These are phyloP conservation scores for Ceramica pisi DNA, from an alignment of 2,888 invertebrate species.

Conservation along the genomic window DNA sequence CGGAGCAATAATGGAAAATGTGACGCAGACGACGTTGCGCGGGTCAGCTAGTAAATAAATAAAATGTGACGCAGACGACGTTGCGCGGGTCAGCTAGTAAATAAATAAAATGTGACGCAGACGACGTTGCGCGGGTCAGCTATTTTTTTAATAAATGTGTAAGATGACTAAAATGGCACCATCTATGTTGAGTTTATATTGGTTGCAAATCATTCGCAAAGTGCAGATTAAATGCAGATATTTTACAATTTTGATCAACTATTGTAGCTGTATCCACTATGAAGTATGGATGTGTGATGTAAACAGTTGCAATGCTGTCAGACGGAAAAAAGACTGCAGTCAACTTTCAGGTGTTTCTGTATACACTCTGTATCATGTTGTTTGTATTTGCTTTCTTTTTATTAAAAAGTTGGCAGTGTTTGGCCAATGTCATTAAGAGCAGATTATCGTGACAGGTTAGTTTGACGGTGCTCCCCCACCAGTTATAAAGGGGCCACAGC, in stretches of 20 bases:
- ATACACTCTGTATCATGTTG: constrained; percentile 9
- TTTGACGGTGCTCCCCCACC: constrained; percentile 16
- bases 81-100: too few relatives aligned
- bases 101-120: too few relatives aligned
- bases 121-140: too few relatives aligned
- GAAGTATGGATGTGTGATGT: background rate
- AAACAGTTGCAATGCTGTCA: constrained; percentile 9
- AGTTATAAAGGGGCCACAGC: constrained; percentile 21
- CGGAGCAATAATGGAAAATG: too few relatives aligned
- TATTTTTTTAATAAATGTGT: too few relatives aligned
- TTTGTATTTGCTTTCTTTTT: constrained; percentile 39
- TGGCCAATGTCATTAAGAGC: constrained; percentile 1
- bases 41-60: too few relatives aligned
- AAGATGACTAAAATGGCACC: too few relatives aligned
- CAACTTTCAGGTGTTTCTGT: constrained; percentile 9
- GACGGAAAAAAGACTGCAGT: constrained; percentile 2
- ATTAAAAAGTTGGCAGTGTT: constrained; percentile 12
- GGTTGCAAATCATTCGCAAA: constrained; percentile 2
- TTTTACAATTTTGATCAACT: constrained; percentile 2
- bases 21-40: too few relatives aligned
- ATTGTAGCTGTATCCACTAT: background rate
- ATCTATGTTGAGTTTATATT: constrained; percentile 11
- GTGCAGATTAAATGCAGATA: constrained; percentile 10
- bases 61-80: too few relatives aligned
- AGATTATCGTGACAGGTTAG: constrained; percentile 17